Evolutionary conservation across 30 jellyfish, hydroid and myxozoan species (phyloP), one percentile per base, ranked within the genome.

Genomic region (Pelagia noctiluca): DNA sequence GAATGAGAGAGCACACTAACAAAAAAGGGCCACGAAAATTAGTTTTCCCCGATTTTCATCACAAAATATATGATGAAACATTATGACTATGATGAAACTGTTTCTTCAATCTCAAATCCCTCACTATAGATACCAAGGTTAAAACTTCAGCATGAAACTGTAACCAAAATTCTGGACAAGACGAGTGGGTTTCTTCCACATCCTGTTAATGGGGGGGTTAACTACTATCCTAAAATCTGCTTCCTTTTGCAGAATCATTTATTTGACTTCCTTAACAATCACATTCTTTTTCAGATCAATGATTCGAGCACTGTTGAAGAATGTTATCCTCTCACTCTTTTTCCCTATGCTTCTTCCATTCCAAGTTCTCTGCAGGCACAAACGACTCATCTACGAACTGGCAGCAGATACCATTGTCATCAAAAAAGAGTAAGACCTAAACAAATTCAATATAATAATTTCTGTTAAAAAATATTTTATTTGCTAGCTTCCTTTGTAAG

Each of bases 281-380:
- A 1, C 49, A 42, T 65, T 31, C 67, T 63, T 49, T 32, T 67
- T 50, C 42, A 91, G 98, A 65, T 92, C 98, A 18, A 23, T 78
- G 78, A 31, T 75, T 11, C 95, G 98, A 7, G 92, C 98, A 23
- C n/a, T 83, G 8, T 28, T 92, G 89, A 92, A 92, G 84, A 92
- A 81, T 83, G 74, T 75, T 21, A 63, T 86, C 86, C 85, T 78
- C 33, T 92, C 98, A 5, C 47, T 92, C 19, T 76, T 92, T 85
- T 92, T 92, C 50, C 98, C 98, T 2, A 71, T 92, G 92, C 82
- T 86, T 19, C 76, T 92, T 23, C 97, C 96, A 16, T 60, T 92
- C 25, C 92, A 83, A 13, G 48, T 82, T 61, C 65, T 89, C 19
- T 80, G 88, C 24, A 86, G 57, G 34, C 85, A 80, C 84, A 86